Conservation (phyloP, 2,797 vertebrate genomes). For the Tokudaia tokunoshimensis region DNA sequence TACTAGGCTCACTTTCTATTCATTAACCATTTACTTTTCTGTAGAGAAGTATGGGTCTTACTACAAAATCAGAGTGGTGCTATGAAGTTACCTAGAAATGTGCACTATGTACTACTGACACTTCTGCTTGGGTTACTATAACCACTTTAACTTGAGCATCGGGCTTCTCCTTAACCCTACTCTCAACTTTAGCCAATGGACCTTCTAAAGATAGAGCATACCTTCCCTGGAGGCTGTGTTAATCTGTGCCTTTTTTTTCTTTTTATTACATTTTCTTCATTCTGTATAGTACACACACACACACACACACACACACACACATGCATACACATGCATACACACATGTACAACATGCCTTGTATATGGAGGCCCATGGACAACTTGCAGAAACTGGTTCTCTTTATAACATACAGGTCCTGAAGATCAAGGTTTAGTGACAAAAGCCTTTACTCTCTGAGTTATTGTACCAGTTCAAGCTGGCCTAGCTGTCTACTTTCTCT, state of each 20-base stretch:
- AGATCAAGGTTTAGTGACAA: neutral
- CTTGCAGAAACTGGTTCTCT: neutral
- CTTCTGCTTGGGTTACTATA: neutral
- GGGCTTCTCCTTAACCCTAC: neutral
- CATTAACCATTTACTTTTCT: neutral
- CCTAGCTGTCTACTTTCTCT: neutral
- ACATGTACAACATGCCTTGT: too few relatives aligned
- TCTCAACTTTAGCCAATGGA: neutral
- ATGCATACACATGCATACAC: too few relatives aligned
- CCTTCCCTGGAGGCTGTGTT: neutral
- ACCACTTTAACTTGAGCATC: conserved; percentile 4
- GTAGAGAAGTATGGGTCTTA: neutral
- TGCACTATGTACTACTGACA: neutral
- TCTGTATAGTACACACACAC: neutral
- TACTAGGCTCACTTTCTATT: neutral
- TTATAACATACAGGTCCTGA: neutral
- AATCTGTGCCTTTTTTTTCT: neutral
- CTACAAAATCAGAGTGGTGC: conserved; percentile 18
- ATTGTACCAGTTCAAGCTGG: neutral
- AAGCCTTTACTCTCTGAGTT: neutral
- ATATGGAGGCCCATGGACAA: too few relatives aligned
- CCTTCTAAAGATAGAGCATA: neutral
- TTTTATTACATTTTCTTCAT: neutral
- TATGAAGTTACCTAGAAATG: neutral
- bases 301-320: neutral